phyloP scores from a whole-genome alignment of 2,113 vertebrate genomes.

The Odocoileus virginianus region DNA sequence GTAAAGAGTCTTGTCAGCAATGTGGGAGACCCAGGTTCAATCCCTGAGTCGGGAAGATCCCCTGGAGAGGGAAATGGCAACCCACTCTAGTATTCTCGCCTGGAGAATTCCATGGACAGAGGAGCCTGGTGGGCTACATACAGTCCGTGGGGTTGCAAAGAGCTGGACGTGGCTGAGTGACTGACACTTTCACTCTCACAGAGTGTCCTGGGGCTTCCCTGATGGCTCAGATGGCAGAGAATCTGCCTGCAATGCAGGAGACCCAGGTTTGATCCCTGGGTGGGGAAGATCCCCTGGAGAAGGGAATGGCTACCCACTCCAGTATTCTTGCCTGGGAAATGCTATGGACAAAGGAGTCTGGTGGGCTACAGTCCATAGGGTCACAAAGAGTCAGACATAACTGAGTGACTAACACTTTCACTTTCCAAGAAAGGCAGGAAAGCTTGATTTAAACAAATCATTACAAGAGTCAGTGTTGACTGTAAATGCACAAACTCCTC shows the following conservation, averaged over 20 bases:
- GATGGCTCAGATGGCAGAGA: no score
- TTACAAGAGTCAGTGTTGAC: not conserved
- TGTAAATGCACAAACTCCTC: not conserved
- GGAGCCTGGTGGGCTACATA: not conserved
- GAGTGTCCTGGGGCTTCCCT: no score
- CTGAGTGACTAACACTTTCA: not conserved
- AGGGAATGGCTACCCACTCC: not conserved
- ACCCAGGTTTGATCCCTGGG: not conserved
- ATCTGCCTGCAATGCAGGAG: not conserved
- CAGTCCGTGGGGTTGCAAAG: not conserved
- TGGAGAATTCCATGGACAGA: not conserved
- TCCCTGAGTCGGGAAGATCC: not conserved
- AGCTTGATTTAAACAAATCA: not conserved
- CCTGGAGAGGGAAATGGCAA: not conserved
- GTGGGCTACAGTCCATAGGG: not conserved
- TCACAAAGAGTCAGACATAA: not conserved
- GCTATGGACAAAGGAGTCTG: not conserved
- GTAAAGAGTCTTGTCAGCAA: not conserved
- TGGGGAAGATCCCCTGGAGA: not conserved
- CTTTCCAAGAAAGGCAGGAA: not conserved
- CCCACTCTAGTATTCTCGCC: not conserved
- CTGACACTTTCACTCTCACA: no score
- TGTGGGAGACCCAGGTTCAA: not conserved
- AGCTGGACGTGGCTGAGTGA: not conserved
- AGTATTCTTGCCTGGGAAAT: not conserved